Percentiles rank a stretch among this genome's conserved stretches.
Conservation (phyloP, 2,888 invertebrate genomes). For the Adineta ricciae region DNA sequence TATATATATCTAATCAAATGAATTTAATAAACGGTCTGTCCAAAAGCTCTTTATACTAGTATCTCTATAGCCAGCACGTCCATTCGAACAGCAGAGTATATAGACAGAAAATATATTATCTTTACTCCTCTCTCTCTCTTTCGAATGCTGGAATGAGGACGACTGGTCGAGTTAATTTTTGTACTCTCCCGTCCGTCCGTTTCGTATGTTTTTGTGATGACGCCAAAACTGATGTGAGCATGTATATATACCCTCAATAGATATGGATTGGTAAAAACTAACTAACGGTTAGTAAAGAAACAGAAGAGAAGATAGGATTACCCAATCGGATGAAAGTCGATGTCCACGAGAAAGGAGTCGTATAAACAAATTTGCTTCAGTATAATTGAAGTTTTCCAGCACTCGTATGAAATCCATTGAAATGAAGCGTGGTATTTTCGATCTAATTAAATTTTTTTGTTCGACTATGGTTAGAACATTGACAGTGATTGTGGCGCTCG, state of each 20-base stretch:
- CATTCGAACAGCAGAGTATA: neutral
- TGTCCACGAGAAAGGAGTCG: neutral
- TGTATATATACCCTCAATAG: neutral
- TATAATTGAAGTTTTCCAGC: no score
- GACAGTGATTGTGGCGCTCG: neutral
- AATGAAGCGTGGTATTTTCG: neutral
- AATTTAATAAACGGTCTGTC: neutral
- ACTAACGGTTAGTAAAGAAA: neutral
- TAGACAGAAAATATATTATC: neutral
- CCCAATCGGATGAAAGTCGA: neutral
- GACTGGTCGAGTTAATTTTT: neutral
- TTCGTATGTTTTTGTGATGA: neutral
- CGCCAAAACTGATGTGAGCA: neutral
- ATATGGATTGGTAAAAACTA: neutral
- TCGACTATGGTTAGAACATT: neutral
- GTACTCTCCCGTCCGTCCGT: neutral
- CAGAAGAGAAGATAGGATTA: neutral
- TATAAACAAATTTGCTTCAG: no score
- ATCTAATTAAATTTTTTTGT: neutral
- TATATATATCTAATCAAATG: neutral
- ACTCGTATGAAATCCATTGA: neutral
- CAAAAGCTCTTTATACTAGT: neutral
- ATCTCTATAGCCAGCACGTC: neutral
- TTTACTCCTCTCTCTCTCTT: neutral
- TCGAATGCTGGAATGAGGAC: neutral